A percentile compares a stretch with the other conserved stretches of the same genome.
phyloP scores from a whole-genome alignment of 2,113 vertebrate species.

The Kobus ellipsiprymnus region DNA sequence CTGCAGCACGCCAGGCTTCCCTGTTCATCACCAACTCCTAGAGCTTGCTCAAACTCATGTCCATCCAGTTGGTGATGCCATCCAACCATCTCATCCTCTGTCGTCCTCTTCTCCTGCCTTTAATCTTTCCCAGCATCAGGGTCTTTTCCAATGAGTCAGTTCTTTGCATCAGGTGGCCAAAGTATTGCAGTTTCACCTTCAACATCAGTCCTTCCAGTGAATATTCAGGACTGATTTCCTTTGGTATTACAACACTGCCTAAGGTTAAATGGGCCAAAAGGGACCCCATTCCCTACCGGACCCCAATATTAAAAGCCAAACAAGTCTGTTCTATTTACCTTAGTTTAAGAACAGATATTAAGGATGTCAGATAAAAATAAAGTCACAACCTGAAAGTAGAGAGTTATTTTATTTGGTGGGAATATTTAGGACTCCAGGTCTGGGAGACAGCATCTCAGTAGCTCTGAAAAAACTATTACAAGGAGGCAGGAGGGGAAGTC shows the following conservation, averaged over 20 bases:
- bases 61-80: neutral
- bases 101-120: neutral
- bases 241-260: neutral
- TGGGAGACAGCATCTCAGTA: neutral
- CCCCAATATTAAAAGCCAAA: neutral
- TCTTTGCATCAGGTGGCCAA: neutral
- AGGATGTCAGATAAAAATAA: neutral
- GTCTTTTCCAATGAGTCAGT: neutral
- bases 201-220: neutral
- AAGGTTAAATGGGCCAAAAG: neutral
- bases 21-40: neutral
- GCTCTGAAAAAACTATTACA: neutral
- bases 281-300: neutral
- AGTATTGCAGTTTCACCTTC: neutral
- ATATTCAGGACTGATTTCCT: neutral
- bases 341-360: neutral
- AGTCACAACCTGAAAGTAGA: neutral
- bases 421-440: neutral
- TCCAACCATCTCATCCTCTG: neutral
- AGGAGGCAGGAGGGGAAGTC: neutral
- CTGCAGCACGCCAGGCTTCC: neutral
- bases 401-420: neutral
- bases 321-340: neutral
- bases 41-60: neutral
- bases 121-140: neutral